Conservation (phyloP, 2,888 invertebrate genomes). For the Schrankia costaestrigalis region DNA sequence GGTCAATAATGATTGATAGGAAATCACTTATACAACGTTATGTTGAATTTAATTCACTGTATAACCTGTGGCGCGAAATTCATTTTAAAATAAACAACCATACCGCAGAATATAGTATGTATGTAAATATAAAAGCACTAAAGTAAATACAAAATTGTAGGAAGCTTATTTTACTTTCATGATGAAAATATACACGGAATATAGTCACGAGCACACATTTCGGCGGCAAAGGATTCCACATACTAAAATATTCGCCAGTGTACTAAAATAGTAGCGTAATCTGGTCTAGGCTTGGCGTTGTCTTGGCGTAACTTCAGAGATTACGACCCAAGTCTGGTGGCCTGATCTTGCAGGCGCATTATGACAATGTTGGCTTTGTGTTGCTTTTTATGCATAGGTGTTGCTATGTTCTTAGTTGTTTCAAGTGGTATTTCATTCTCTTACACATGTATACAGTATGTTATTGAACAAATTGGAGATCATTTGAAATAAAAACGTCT, state of each 20-base stretch:
- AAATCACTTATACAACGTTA: too few species aligned
- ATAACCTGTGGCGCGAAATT: too few species aligned
- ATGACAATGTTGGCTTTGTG: conserved; percentile 25
- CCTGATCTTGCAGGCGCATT: conserved; percentile 24
- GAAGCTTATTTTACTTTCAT: conserved; percentile 4
- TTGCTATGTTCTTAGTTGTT: conserved; percentile 3
- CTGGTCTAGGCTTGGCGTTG: conserved; percentile 28
- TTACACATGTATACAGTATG: too few species aligned
- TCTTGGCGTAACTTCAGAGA: conserved; percentile 26
- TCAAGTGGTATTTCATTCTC: background rate
- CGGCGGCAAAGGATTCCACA: conserved; percentile 7
- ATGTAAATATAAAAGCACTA: too few species aligned
- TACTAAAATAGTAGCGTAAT: conserved; percentile 29
- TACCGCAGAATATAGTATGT: too few species aligned
- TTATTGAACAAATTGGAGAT: too few species aligned
- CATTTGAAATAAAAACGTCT: too few species aligned
- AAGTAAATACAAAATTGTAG: too few species aligned
- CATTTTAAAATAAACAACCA: too few species aligned
- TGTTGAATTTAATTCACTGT: too few species aligned
- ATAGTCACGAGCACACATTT: conserved; percentile 6
- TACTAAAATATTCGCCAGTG: conserved; percentile 26
- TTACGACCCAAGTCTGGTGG: conserved; percentile 19
- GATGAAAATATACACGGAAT: background rate
- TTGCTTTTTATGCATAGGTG: conserved; percentile 2
- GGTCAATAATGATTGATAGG: too few species aligned